These are phyloP conservation scores for Nephrocerus scutellatus DNA, from an alignment of 2,888 invertebrate genomes.

Conservation along the genomic window DNA sequence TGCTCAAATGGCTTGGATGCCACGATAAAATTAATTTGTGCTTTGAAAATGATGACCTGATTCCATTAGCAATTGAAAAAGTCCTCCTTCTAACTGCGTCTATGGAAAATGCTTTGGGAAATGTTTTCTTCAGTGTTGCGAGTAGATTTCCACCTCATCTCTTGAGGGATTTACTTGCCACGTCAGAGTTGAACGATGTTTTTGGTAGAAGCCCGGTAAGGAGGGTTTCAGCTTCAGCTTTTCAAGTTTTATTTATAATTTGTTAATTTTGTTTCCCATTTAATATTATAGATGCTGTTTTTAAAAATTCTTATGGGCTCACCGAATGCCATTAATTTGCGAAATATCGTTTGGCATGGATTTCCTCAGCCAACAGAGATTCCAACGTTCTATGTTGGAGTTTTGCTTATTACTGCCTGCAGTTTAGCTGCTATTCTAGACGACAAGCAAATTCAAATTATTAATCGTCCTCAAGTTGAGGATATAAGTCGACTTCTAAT, in stretches of 20 bases:
- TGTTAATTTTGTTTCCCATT: slow-evolving; percentile 3
- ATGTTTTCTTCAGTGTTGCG: slow-evolving; percentile 28
- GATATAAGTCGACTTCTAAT: too few relatives aligned
- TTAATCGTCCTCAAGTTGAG: slow-evolving; percentile 21
- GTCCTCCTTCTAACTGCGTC: slow-evolving; percentile 31
- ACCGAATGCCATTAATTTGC: slow-evolving; percentile 49
- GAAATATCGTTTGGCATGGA: slow-evolving; percentile 54
- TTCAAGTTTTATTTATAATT: not conserved
- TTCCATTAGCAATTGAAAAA: slow-evolving; percentile 23
- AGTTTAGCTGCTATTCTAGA: slow-evolving; percentile 25
- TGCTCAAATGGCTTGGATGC: slow-evolving; percentile 10
- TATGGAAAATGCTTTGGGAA: slow-evolving; percentile 33
- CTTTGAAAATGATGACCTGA: slow-evolving; percentile 6
- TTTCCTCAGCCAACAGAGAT: slow-evolving; percentile 47
- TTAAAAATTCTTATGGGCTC: slow-evolving; percentile 49
- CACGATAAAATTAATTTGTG: not conserved
- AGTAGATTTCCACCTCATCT: slow-evolving; percentile 42
- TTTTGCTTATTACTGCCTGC: slow-evolving; percentile 36
- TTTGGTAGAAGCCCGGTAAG: slow-evolving; percentile 45
- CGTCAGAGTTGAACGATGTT: slow-evolving; percentile 35
- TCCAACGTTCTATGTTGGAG: slow-evolving; percentile 37
- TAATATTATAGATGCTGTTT: slow-evolving; percentile 36
- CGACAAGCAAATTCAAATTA: slow-evolving; percentile 15
- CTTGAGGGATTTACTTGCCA: slow-evolving; percentile 47
- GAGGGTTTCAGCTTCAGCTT: not conserved